Evolutionary conservation across 2,113 vertebrate species (phyloP), one percentile per base, ranked within the genome.

Genomic region (Myiagra hebetior): DNA sequence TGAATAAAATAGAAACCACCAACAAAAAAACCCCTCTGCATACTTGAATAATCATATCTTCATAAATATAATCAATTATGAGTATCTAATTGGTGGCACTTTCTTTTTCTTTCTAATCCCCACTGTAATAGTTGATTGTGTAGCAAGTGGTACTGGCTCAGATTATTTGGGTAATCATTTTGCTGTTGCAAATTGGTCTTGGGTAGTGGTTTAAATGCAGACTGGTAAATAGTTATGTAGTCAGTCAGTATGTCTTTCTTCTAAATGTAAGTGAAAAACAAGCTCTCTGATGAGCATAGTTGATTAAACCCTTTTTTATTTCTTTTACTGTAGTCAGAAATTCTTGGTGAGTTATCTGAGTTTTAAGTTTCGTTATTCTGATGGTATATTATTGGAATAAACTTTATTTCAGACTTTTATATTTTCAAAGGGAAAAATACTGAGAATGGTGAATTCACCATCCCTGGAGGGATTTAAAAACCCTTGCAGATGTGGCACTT

Each of bases 21-120:
- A 47, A 30, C 8, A 31, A 47, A 39, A 4, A 11, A 0, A 2
- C 1, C 11, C 9, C 12, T n/a, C 23, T 64, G 17, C 30, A 15
- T 84, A 28, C 17, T 89, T n/a, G 12, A 81, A 41, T 39, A 78
- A n/a, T 68, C 14, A 5, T 57, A 39, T 81, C 9, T 82, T 72
- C 44, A 79, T 72, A 75, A 78, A 26, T 88, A 49, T 42, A 8
- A 76, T 30, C 17, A 52, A 1, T 39, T 75, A 35, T 11, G 47
- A 59, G 5, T 56, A 57, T 50, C 37, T 37, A 55, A 74, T 31
- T 19, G 12, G 16, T 62, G 41, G 7, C 8, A 39, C 13, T 55
- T 74, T 50, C 33, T 37, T 67, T 72, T 70, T 35, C 15, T 49
- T 81, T 82, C 23, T 60, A 30, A 59, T 72, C 33, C 7, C 41